Evolutionary conservation across 2,113 vertebrate genomes (phyloP).

Genomic region (Gasterosteus aculeatus): DNA sequence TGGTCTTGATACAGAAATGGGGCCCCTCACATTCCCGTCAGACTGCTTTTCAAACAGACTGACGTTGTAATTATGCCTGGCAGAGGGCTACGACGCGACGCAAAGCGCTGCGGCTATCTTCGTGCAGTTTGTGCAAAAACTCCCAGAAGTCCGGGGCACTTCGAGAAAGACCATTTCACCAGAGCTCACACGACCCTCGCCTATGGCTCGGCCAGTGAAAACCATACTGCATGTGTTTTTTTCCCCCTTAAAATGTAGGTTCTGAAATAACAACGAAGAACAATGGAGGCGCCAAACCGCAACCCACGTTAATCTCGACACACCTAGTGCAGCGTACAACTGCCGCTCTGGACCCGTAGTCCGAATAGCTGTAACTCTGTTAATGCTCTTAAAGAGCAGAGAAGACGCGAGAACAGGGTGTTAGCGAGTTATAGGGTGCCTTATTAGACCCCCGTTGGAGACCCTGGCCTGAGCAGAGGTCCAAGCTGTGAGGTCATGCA

Average conservation of each 20-base stretch:
- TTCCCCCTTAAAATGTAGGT: conserved; percentile 33
- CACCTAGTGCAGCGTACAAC: conserved; percentile 55
- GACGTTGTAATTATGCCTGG: conserved; percentile 67
- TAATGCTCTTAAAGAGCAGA: conserved; percentile 13
- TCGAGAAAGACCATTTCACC: conserved; percentile 49
- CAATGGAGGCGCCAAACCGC: conserved; percentile 68
- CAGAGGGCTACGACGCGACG: conserved; percentile 54
- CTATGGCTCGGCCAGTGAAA: conserved; percentile 60
- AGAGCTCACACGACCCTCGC: conserved; percentile 45
- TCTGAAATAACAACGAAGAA: conserved; percentile 71
- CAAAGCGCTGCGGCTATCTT: conserved; percentile 50
- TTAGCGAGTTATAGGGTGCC: conserved; percentile 49
- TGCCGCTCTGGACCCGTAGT: conserved; percentile 27
- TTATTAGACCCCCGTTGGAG: conserved; percentile 55
- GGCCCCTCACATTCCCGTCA: conserved; percentile 63
- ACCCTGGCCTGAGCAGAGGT: conserved; percentile 42
- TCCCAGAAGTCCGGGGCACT: conserved; percentile 43
- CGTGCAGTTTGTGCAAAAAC: conserved; percentile 49
- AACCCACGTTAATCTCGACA: conserved; percentile 61
- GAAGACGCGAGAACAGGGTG: conserved; percentile 47
- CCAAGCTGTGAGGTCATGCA: conserved; percentile 59
- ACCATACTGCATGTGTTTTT: conserved; percentile 38
- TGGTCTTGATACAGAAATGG: conserved; percentile 60
- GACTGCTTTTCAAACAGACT: conserved; percentile 65
- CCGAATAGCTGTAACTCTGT: conserved; percentile 34